Evolutionary conservation across 2,797 vertebrate species (phyloP), one percentile per base, ranked within the genome.

Genomic region (Enoplosus armatus): DNA sequence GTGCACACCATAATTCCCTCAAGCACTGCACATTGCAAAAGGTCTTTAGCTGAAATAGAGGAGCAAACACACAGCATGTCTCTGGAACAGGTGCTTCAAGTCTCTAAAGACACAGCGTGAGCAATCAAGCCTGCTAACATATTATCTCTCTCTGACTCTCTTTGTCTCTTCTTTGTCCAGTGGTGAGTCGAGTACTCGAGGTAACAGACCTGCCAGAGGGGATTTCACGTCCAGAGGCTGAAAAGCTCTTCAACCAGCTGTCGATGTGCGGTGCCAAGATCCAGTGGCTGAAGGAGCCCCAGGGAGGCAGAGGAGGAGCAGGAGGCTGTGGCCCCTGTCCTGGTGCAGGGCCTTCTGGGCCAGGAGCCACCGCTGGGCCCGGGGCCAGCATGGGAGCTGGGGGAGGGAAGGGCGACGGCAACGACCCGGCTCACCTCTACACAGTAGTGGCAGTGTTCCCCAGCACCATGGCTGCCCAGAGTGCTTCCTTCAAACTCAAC

Each of bases 371-470:
- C 22, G 73, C 69, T 0, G 80, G 86, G 12, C 77, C 83, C 1
- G 93, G 93, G 5, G 33, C 69, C 84, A 83, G 4, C 85, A 20
- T 72, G 29, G 87, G 85, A 90, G 95, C 94, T 4, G 91, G 93
- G 0, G 96, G 95, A 90, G 94, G 93, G 3, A 96, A 96, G 90
- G 84, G 93, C 14, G 97, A 97, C 75, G 26, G 91, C 66, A 77
- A 79, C 5, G 98, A 99, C 95, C 97, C 97, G 0, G 98, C 98
- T 83, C 97, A 98, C 94, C 96, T 98, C 89, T 99, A 99, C 95
- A 99, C 98, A 61, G 97, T 99, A 15, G 98, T 99, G 96, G 98
- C 98, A 67, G 97, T 99, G 93, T 99, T 99, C 89, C 98, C 98
- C 93, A 99, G 96, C 95, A 97, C 97, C 14, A 95, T 97, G 96